Evolutionary conservation across 1,140 invertebrate species (phyloP).

Genomic region (Heliothis virescens): DNA sequence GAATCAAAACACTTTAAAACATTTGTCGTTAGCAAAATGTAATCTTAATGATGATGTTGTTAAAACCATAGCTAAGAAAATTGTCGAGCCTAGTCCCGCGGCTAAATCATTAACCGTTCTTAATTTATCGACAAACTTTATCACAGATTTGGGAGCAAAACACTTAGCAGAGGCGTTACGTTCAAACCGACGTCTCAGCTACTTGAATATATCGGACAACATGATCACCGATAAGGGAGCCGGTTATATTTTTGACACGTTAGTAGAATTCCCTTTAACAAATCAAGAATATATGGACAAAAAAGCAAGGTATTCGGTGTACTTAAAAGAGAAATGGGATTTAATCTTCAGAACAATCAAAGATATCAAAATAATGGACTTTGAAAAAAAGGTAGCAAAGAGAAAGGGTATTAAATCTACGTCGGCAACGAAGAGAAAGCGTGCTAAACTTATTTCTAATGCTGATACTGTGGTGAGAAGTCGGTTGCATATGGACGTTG

Average conservation of each 20-base stretch:
- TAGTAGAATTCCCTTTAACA: not conserved
- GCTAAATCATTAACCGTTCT: not conserved
- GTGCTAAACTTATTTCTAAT: not conserved
- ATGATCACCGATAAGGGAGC: not conserved
- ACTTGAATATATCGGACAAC: not conserved
- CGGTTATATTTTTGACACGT: not conserved
- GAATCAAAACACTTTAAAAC: not conserved
- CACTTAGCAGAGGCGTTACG: too few species aligned
- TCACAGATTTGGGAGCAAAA: not conserved
- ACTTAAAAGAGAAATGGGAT: not conserved
- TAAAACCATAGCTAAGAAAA: not conserved
- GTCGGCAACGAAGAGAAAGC: not conserved
- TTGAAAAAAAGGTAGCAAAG: not conserved
- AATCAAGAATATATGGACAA: not conserved
- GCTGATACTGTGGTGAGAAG: not conserved
- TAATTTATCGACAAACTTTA: not conserved
- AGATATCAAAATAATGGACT: not conserved
- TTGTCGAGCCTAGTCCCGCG: not conserved
- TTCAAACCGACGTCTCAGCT: not conserved
- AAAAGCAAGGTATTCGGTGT: not conserved
- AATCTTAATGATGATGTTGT: not conserved
- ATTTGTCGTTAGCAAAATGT: not conserved
- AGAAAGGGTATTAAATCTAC: not conserved
- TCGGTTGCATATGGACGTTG: not conserved
- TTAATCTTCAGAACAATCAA: not conserved